These are phyloP conservation scores for Lepidonotus clava DNA, from an alignment of 2,888 invertebrate species.

Conservation along the genomic window DNA sequence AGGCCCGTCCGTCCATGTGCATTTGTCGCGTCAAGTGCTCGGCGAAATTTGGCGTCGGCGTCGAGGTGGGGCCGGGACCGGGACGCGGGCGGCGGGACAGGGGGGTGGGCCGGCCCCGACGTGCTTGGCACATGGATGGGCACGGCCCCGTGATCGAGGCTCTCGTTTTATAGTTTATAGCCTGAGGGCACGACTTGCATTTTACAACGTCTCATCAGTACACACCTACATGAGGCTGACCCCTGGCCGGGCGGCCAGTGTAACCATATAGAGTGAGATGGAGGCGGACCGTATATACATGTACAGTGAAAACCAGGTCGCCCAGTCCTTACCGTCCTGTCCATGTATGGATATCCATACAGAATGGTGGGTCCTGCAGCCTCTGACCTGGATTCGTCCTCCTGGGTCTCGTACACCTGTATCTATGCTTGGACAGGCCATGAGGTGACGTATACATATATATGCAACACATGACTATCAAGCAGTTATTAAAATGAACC, in stretches of 20 bases:
- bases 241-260: background rate
- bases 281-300: background rate
- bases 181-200: conserved; percentile 23
- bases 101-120: background rate
- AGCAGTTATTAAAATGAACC: too few relatives aligned
- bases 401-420: background rate
- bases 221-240: conserved; percentile 19
- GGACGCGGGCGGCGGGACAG: background rate
- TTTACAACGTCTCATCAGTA: conserved; percentile 48
- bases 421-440: background rate
- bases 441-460: too few relatives aligned
- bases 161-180: conserved; percentile 40
- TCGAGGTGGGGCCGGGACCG: background rate
- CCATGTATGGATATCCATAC: background rate
- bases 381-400: conserved; percentile 22
- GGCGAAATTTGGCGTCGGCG: background rate
- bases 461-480: too few relatives aligned
- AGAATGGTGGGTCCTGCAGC: background rate
- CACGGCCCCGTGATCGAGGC: conserved; percentile 6
- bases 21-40: conserved; percentile 9
- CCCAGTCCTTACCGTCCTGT: background rate
- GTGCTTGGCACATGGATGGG: conserved; percentile 42
- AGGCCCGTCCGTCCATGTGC: background rate
- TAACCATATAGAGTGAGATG: background rate
- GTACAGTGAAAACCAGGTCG: background rate